phyloP scores from a whole-genome alignment of 2,797 vertebrate genomes.

The Leuciscus waleckii region DNA sequence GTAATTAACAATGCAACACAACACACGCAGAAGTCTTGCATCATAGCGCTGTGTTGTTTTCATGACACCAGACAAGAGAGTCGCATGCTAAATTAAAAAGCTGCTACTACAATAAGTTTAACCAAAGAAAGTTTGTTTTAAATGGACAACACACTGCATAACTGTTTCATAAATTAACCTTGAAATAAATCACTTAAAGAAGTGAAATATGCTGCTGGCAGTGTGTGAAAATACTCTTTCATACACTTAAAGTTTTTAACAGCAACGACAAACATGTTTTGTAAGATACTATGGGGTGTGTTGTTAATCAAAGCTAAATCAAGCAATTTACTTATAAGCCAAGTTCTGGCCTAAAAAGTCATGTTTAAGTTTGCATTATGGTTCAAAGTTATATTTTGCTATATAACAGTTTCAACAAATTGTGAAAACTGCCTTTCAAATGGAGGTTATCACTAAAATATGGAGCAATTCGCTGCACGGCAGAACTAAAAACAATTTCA shows the following conservation, averaged over 20 bases:
- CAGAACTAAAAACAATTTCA: neutral
- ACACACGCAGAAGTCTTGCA: conserved; percentile 50
- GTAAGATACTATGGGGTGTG: neutral
- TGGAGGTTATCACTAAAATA: neutral
- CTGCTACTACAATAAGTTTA: neutral
- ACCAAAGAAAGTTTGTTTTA: conserved; percentile 24
- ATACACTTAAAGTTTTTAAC: neutral
- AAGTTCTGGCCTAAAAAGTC: neutral
- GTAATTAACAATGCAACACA: conserved; percentile 66
- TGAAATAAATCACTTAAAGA: neutral
- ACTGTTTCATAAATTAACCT: neutral
- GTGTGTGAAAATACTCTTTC: neutral
- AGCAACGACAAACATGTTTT: neutral
- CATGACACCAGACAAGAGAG: conserved; percentile 38
- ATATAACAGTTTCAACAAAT: neutral
- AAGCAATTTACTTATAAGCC: neutral
- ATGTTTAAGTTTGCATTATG: neutral
- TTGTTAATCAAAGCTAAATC: neutral
- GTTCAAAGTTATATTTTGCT: neutral
- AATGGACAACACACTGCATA: neutral
- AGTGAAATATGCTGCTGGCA: neutral
- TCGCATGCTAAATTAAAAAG: conserved; percentile 24
- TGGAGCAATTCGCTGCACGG: neutral
- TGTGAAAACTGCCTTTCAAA: neutral
- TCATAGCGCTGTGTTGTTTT: conserved; percentile 34